Evolutionary conservation across 1,140 invertebrate genomes (phyloP).

Genomic region (Anastatus disparis): DNA sequence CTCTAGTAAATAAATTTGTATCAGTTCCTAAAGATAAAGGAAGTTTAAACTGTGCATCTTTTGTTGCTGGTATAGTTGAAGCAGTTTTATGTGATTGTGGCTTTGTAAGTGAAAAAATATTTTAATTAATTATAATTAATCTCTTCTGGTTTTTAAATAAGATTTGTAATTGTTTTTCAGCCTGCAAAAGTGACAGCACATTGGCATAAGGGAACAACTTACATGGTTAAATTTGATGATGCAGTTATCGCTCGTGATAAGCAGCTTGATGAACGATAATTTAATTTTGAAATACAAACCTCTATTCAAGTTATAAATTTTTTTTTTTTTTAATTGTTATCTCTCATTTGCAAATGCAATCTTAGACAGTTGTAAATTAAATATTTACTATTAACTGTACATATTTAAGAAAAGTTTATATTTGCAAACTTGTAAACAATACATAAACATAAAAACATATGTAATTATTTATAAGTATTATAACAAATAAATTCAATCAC

Average conservation of each 20-base stretch:
- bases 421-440: no score
- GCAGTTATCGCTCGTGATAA: conserved; percentile 93
- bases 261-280: conserved; percentile 83
- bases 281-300: no score
- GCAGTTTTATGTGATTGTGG: conserved; percentile 93
- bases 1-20: conserved; percentile 96
- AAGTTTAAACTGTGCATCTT: conserved; percentile 97
- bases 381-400: background rate
- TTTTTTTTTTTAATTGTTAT: no score
- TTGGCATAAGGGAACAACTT: conserved; percentile 99
- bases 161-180: conserved; percentile 69
- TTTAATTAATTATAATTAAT: background rate
- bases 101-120: conserved; percentile 82
- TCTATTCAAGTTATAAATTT: no score
- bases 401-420: no score
- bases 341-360: no score
- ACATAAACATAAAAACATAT: no score
- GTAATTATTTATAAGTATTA: no score
- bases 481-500: no score
- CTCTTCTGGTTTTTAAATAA: background rate
- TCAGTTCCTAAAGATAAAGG: conserved; percentile 98
- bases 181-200: conserved; percentile 96
- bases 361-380: no score
- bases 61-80: conserved; percentile 97
- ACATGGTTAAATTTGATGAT: conserved; percentile 99